Conservation (phyloP, 2,113 vertebrate genomes). For the Chaenogobius annularis region DNA sequence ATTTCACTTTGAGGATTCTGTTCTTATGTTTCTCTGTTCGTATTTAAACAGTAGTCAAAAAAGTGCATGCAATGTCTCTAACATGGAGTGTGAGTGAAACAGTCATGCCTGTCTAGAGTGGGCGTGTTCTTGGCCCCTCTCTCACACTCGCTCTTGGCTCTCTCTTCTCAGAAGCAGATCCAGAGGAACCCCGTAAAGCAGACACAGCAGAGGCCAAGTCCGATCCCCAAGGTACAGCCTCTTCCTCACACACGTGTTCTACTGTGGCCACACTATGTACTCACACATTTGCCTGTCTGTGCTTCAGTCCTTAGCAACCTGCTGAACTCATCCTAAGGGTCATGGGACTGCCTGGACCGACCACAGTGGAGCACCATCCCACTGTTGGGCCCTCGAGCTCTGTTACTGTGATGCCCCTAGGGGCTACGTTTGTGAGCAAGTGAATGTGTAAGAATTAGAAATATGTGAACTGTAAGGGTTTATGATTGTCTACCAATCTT, state of each 20-base stretch:
- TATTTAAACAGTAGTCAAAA: no score
- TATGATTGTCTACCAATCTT: slow-evolving; percentile 41
- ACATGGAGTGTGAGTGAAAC: background rate
- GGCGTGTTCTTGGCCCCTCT: background rate
- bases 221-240: slow-evolving; percentile 71
- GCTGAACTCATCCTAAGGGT: slow-evolving; percentile 59
- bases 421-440: slow-evolving; percentile 41
- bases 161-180: slow-evolving; percentile 53
- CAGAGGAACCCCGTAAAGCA: slow-evolving; percentile 66
- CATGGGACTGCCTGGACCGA: slow-evolving; percentile 52
- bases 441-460: slow-evolving; percentile 21
- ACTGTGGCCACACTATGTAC: background rate
- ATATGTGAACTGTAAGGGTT: slow-evolving; percentile 38
- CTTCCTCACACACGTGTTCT: background rate
- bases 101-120: background rate
- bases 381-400: slow-evolving; percentile 60
- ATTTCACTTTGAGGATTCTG: no score
- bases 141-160: slow-evolving; percentile 17
- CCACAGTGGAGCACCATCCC: slow-evolving; percentile 56
- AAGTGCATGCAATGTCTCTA: no score
- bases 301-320: slow-evolving; percentile 64
- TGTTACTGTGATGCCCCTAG: slow-evolving; percentile 63
- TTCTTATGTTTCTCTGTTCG: no score
- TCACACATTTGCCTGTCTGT: background rate
- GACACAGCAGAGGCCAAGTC: slow-evolving; percentile 60